phyloP scores from a whole-genome alignment of 92 coral and sea anemone species.

The Zoanthus gigantus region DNA sequence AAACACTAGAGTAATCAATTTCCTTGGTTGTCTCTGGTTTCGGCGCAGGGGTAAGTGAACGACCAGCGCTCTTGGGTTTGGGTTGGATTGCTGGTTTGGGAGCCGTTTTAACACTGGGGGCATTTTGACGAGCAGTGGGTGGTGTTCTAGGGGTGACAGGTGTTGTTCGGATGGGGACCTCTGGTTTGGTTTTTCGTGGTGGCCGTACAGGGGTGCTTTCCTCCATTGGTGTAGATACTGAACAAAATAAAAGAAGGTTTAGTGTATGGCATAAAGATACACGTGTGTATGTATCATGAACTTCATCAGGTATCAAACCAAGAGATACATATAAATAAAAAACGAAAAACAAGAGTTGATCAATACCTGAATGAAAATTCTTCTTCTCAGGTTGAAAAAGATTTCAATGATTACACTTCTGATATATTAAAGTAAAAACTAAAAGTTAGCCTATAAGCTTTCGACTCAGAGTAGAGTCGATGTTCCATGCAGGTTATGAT shows the following conservation, averaged over 20 bases:
- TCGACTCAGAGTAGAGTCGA: too few species aligned
- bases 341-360: too few species aligned
- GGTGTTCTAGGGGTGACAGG: slow-evolving; percentile 10
- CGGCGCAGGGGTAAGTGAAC: slow-evolving; percentile 25
- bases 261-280: not conserved
- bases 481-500: too few species aligned
- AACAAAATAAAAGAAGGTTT: too few species aligned
- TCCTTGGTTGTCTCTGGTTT: slow-evolving; percentile 40
- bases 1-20: slow-evolving; percentile 75
- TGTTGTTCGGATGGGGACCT: slow-evolving; percentile 14
- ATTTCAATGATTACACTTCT: too few species aligned
- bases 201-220: slow-evolving; percentile 14
- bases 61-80: slow-evolving; percentile 23
- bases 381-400: too few species aligned
- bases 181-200: slow-evolving; percentile 39
- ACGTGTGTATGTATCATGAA: not conserved
- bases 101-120: not conserved
- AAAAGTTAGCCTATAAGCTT: too few species aligned
- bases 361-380: too few species aligned
- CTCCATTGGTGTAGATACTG: slow-evolving; percentile 18
- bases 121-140: not conserved
- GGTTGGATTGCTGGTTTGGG: slow-evolving; percentile 37
- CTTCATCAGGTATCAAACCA: too few species aligned
- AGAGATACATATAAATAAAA: too few species aligned
- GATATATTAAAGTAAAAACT: too few species aligned